phyloP scores from a whole-genome alignment of 2,888 invertebrate species.

The Tuberolachnus salignus region DNA sequence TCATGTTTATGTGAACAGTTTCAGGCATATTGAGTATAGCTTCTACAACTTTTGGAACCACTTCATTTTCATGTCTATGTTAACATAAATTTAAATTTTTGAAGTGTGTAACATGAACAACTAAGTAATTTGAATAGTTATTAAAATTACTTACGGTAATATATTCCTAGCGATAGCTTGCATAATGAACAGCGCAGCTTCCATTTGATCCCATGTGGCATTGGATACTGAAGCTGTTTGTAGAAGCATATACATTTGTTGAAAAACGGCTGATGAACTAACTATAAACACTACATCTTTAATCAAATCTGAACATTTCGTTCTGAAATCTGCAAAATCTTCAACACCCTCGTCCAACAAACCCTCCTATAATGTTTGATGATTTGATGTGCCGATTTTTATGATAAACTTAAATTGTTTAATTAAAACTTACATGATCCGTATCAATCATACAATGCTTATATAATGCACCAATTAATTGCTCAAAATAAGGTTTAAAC shows the following conservation, averaged over 20 bases:
- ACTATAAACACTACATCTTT: slow-evolving; percentile 97
- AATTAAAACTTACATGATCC: slow-evolving; percentile 72
- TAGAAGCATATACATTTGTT: slow-evolving; percentile 84
- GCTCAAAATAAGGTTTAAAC: slow-evolving; percentile 89
- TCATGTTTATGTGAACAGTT: slow-evolving; percentile 81
- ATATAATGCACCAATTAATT: slow-evolving; percentile 86
- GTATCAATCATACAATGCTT: slow-evolving; percentile 95
- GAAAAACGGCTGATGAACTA: slow-evolving; percentile 88
- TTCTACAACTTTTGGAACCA: slow-evolving; percentile 91
- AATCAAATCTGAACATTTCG: slow-evolving; percentile 87
- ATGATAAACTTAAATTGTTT: no score
- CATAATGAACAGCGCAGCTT: slow-evolving; percentile 94
- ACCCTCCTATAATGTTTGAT: slow-evolving; percentile 68
- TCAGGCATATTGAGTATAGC: slow-evolving; percentile 85
- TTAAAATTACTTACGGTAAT: slow-evolving; percentile 75
- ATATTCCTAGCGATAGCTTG: slow-evolving; percentile 93
- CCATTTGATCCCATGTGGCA: slow-evolving; percentile 88
- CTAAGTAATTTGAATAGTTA: not conserved
- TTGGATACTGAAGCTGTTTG: slow-evolving; percentile 68
- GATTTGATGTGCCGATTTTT: not conserved
- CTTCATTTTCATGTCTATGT: slow-evolving; percentile 83
- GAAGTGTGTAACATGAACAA: not conserved
- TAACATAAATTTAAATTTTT: slow-evolving; percentile 1
- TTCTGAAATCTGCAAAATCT: slow-evolving; percentile 84
- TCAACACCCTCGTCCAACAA: slow-evolving; percentile 78